Evolutionary conservation across 1,140 invertebrate species (phyloP).

Genomic region (Caenorhabditis brenneri): DNA sequence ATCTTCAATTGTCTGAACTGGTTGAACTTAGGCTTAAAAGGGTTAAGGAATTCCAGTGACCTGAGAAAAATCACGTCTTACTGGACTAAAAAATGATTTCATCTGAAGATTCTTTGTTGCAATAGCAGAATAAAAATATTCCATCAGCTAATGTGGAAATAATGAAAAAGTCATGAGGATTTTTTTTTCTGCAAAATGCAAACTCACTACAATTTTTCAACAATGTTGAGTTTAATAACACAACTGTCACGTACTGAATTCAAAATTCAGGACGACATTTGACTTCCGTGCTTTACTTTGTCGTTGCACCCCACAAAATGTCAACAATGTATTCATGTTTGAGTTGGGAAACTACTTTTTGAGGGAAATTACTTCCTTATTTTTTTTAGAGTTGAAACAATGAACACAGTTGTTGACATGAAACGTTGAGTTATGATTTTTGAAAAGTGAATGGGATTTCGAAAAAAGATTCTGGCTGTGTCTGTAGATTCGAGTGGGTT

Average conservation of each 20-base stretch:
- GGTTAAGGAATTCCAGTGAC: too few species aligned
- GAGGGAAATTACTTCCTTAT: neutral
- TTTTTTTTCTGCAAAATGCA: neutral
- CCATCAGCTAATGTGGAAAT: neutral
- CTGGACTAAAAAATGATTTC: neutral
- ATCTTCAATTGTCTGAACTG: too few species aligned
- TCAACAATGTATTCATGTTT: conserved; percentile 13
- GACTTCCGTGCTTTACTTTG: neutral
- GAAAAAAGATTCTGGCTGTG: too few species aligned
- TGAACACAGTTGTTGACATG: neutral
- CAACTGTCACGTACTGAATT: conserved; percentile 31
- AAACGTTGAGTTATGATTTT: neutral
- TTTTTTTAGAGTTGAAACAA: neutral
- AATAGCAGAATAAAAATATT: neutral
- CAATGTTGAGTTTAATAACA: neutral
- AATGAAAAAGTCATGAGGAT: neutral
- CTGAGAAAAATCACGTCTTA: neutral
- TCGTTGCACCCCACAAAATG: neutral
- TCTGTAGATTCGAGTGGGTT: too few species aligned
- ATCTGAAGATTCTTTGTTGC: too few species aligned
- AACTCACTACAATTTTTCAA: neutral
- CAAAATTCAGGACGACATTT: neutral
- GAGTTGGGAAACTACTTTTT: neutral
- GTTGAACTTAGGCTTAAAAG: neutral
- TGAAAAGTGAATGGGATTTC: neutral